phyloP scores from a whole-genome alignment of 2,113 vertebrate species.

The Cairina moschata region DNA sequence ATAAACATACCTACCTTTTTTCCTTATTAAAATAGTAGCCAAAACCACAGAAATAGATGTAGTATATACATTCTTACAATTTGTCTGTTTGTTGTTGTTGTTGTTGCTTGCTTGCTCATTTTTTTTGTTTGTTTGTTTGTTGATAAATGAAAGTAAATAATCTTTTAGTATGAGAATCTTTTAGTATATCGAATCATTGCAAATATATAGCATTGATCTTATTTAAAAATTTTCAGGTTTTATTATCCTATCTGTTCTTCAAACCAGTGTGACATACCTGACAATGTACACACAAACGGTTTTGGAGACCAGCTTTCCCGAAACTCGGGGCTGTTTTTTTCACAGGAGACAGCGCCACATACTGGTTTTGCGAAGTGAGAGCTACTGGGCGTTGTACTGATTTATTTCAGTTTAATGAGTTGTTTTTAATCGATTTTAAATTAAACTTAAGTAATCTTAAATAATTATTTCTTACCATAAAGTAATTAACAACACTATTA shows the following conservation, averaged over 20 bases:
- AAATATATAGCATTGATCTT: background rate
- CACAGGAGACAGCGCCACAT: slow-evolving; percentile 73
- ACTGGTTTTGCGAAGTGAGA: slow-evolving; percentile 11
- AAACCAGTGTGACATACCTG: background rate
- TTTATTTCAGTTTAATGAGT: background rate
- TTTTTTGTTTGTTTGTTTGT: background rate
- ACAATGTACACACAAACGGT: background rate
- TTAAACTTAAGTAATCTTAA: background rate
- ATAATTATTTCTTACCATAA: background rate
- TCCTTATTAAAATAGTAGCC: background rate
- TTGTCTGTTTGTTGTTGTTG: background rate
- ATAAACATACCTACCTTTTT: background rate
- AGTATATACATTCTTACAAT: rapidly evolving
- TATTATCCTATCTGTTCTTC: background rate
- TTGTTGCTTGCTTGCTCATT: no score
- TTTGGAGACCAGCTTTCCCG: background rate
- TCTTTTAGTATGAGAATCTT: background rate
- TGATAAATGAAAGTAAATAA: background rate
- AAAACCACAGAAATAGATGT: background rate
- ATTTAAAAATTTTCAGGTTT: background rate
- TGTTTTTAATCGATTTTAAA: background rate
- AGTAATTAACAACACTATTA: background rate
- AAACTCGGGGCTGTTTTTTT: slow-evolving; percentile 7
- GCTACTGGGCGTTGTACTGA: background rate
- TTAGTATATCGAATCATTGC: background rate